Evolutionary conservation across 2,113 vertebrate genomes (phyloP).

Genomic region (Serinus canaria): DNA sequence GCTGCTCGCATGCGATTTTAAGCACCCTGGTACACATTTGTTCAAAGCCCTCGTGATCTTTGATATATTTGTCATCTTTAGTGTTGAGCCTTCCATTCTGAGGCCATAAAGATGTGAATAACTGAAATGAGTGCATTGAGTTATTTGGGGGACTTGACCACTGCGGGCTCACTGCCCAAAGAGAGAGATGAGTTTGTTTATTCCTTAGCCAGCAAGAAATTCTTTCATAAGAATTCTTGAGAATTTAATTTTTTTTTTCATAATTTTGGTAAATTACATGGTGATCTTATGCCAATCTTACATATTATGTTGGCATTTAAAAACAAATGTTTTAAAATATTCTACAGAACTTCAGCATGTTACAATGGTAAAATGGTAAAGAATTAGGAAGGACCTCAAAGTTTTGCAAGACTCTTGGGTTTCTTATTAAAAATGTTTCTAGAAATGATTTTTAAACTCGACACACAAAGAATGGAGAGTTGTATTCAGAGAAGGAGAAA

Average conservation of each 20-base stretch:
- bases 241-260: neutral
- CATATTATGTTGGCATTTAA: neutral
- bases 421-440: neutral
- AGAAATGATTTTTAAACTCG: neutral
- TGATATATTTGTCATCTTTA: neutral
- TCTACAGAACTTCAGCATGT: neutral
- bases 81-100: neutral
- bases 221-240: neutral
- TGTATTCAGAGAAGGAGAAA: neutral
- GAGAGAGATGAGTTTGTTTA: neutral
- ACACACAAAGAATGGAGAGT: neutral
- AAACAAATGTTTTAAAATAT: neutral
- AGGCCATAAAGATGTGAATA: neutral
- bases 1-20: fast-evolving
- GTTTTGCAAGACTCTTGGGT: neutral
- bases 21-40: fast-evolving
- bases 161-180: neutral
- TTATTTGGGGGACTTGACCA: neutral
- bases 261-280: neutral
- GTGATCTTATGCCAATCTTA: neutral
- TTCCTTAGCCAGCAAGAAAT: fast-evolving
- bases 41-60: neutral
- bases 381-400: neutral
- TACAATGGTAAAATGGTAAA: neutral
- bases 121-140: neutral